Evolutionary conservation across 2,888 invertebrate species (phyloP).

Genomic region (Gymnoscelis rufifasciata): DNA sequence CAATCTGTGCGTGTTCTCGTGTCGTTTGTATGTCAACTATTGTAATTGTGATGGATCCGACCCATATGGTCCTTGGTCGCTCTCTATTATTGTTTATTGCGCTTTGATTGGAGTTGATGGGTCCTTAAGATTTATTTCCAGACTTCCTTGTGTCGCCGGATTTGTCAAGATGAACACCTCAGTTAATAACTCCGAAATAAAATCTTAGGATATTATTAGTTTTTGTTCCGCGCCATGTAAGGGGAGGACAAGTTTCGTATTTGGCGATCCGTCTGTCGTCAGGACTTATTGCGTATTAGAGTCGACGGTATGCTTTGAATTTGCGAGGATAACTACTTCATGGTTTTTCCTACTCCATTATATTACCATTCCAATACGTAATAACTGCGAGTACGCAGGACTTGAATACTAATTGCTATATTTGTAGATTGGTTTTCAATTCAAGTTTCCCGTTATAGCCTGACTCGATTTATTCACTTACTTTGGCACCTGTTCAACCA

Average conservation of each 20-base stretch:
- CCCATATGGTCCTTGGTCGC: slow-evolving; percentile 38
- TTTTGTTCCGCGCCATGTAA: slow-evolving; percentile 44
- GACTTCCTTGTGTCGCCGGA: slow-evolving; percentile 4
- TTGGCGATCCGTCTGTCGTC: slow-evolving; percentile 39
- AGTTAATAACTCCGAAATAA: slow-evolving; percentile 23
- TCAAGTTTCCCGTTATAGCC: slow-evolving; percentile 1
- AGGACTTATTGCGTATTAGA: slow-evolving; percentile 34
- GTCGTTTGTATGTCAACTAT: slow-evolving; percentile 44
- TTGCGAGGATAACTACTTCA: slow-evolving; percentile 43
- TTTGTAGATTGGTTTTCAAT: background rate
- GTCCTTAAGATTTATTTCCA: slow-evolving; percentile 22
- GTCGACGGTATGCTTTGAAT: slow-evolving; percentile 28
- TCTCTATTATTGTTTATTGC: slow-evolving; percentile 49
- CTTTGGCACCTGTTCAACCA: slow-evolving; percentile 13
- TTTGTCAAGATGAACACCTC: slow-evolving; percentile 4
- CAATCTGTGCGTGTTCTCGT: slow-evolving; percentile 34
- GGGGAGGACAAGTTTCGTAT: slow-evolving; percentile 59
- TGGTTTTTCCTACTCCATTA: slow-evolving; percentile 40
- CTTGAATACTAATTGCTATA: background rate
- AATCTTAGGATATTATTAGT: slow-evolving; percentile 31
- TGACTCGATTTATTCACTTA: background rate
- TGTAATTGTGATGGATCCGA: slow-evolving; percentile 51
- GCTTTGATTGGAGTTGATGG: slow-evolving; percentile 25
- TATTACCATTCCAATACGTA: slow-evolving; percentile 9
- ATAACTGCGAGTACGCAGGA: background rate